A percentile compares a stretch with the other conserved stretches of the same genome.
Conservation (phyloP, 1,140 invertebrate species). For the Sminthurides bifidus region DNA sequence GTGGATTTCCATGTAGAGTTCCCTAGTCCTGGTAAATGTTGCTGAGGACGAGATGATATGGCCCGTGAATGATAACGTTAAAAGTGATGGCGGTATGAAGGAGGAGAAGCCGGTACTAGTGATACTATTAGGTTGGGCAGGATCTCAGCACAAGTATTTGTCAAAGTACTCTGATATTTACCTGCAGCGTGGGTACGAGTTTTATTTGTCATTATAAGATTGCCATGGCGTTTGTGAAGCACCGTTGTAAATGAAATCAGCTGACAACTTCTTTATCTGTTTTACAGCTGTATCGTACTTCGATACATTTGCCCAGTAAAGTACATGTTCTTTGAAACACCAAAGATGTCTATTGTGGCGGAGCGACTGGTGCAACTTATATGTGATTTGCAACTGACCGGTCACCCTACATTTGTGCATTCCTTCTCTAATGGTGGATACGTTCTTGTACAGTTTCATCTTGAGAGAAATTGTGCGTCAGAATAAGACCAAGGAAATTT, state of each 20-base stretch:
- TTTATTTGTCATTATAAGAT: not conserved
- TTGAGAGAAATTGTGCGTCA: constrained; percentile 42
- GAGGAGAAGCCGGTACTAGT: constrained; percentile 54
- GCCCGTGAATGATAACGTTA: constrained; percentile 33
- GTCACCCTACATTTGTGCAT: constrained; percentile 62
- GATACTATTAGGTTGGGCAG: constrained; percentile 65
- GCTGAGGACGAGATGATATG: not conserved
- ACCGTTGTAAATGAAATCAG: too few species aligned
- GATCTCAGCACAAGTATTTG: constrained; percentile 60
- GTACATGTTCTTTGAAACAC: constrained; percentile 50
- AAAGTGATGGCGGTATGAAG: constrained; percentile 46
- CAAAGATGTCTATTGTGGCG: constrained; percentile 49
- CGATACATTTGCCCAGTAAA: constrained; percentile 58
- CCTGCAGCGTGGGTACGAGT: constrained; percentile 36
- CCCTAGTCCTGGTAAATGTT: constrained; percentile 38
- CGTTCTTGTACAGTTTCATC: constrained; percentile 53
- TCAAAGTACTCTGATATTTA: constrained; percentile 67
- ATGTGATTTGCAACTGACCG: constrained; percentile 50
- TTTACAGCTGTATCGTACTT: constrained; percentile 55
- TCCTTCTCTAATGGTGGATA: constrained; percentile 69
- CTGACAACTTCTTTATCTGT: constrained; percentile 11
- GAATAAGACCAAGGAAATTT: constrained; percentile 39
- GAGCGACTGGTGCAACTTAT: constrained; percentile 54
- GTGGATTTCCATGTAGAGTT: constrained; percentile 53
- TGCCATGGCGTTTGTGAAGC: not conserved